Base-by-base conservation (phyloP, 1,140 invertebrate genomes). In the Bilobella aurantiaca region DNA sequence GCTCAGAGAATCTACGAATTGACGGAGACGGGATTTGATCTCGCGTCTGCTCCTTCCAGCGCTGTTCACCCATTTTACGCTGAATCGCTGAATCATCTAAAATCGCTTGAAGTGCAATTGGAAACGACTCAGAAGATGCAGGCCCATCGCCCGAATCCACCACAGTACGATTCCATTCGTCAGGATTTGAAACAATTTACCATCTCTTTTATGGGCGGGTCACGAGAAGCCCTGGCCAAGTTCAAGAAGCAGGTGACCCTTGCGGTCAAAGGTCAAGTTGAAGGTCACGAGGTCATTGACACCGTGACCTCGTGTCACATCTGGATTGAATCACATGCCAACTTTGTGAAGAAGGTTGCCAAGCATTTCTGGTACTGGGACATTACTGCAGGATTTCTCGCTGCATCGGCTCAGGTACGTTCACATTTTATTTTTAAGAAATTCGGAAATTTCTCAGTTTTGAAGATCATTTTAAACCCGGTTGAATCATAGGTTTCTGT, bases 341-440 rank as follows among this genome's bases (percentile, higher is more conserved):
- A 76, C 25, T 86, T 86, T 70, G 79, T 81, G 42, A 78, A 79
- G 28, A 80, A 81, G 70, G 72, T 86, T 28, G 77, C 81, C 29
- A 73, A 69, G n/a, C 73, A 75, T 1, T 74, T 79, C 5, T 81
- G 79, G 18, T 88, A 86, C 74, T 85, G 86, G 0, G 87, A 89
- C 74, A 77, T 89, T 21, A 79, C 84, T 0, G 77, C 82, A 46
- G 85, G 85, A 1, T 73, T 87, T 18, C 75, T 86, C 8, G 75
- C 76, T 61, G 83, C 82, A 1, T 62, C 86, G 3, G 78, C 80
- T 1, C 82, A 87, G 76, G 80, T 87, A 63, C 76, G 79, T 29
- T 81, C 31, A n/a, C n/a, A n/a, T n/a, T n/a, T n/a, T n/a, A n/a
- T n/a, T n/a, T n/a, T n/a, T n/a, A n/a, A n/a, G n/a, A n/a, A n/a